phyloP scores from a whole-genome alignment of 2,113 vertebrate species.

The Salvelinus namaycush region DNA sequence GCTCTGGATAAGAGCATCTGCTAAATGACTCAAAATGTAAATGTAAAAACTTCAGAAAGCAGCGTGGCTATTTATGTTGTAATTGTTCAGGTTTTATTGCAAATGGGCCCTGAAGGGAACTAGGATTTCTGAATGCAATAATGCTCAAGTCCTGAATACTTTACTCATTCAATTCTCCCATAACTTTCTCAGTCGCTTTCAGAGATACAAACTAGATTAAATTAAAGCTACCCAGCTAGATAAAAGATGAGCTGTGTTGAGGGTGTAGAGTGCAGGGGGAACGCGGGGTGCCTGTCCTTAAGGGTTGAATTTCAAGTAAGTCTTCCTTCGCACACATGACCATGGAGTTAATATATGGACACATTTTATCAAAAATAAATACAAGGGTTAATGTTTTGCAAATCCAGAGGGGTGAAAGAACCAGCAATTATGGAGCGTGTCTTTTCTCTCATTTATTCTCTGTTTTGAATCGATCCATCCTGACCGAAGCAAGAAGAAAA shows the following conservation, averaged over 20 bases:
- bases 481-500: background rate
- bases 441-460: conserved; percentile 2
- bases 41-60: no score
- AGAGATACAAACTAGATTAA: background rate
- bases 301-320: no score
- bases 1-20: no score
- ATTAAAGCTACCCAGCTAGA: background rate
- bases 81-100: background rate
- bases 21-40: no score
- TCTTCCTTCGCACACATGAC: no score
- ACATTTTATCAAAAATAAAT: background rate
- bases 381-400: background rate
- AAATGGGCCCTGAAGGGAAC: background rate
- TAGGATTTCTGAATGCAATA: background rate
- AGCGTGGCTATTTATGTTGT: background rate
- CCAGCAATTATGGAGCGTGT: conserved; percentile 3
- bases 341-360: background rate
- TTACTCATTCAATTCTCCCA: background rate
- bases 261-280: no score
- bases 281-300: no score
- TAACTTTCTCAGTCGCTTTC: background rate
- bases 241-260: no score
- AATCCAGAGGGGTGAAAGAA: conserved; percentile 10
- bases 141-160: background rate
- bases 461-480: conserved; percentile 3